Evolutionary conservation across 2,888 invertebrate species (phyloP).

Genomic region (Drosophila antonietae): DNA sequence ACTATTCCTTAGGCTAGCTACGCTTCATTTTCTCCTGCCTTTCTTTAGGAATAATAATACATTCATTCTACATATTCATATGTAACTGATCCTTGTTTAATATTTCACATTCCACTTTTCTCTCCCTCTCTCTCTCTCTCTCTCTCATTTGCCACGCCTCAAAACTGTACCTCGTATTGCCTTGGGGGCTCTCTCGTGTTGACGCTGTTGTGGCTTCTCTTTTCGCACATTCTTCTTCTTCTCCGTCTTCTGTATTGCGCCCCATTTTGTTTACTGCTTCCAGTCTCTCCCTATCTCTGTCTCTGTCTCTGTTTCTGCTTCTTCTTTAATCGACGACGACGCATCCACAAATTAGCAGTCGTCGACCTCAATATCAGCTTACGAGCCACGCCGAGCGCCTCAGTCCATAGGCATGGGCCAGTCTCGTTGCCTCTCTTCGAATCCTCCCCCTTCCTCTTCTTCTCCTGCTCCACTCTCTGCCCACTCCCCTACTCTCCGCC

Average conservation of each 20-base stretch:
- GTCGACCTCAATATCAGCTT: constrained; percentile 80
- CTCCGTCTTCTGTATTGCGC: constrained; percentile 34
- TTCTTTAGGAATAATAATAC: neutral
- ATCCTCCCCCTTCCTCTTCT: neutral
- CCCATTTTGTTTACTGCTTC: neutral
- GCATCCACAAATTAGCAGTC: constrained; percentile 77
- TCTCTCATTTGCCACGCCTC: constrained; percentile 64
- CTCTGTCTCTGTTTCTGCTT: constrained; percentile 10
- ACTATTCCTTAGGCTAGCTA: too few species aligned
- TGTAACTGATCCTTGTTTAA: neutral
- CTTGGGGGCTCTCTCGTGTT: constrained; percentile 34
- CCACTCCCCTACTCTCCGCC: neutral
- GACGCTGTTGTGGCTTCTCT: constrained; percentile 68
- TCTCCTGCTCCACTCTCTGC: neutral
- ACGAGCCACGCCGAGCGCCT: constrained; percentile 58
- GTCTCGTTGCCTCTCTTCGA: constrained; percentile 1
- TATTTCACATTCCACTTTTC: neutral
- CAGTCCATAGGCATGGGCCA: constrained; percentile 42
- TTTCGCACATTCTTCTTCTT: constrained; percentile 40
- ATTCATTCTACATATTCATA: neutral
- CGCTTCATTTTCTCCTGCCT: too few species aligned
- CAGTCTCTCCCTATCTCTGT: neutral
- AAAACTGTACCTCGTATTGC: constrained; percentile 61
- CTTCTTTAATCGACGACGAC: constrained; percentile 36
- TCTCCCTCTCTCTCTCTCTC: neutral